phyloP scores from a whole-genome alignment of 2,797 vertebrate genomes.

The Nyctibius grandis region DNA sequence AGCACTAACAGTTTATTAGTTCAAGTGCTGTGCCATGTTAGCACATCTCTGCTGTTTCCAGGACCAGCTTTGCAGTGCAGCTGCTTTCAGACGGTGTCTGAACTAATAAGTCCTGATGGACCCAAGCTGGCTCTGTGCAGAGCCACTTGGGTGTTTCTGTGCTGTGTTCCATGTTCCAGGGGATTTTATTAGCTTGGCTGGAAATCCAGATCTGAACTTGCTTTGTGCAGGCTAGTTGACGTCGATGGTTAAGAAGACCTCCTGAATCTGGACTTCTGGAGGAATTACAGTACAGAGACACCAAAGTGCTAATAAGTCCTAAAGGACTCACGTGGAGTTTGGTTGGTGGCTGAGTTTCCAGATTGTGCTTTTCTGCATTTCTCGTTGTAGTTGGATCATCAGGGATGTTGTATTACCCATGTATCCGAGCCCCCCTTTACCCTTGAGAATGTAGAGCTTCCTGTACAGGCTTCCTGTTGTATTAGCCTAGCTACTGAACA shows the following conservation, averaged over 20 bases:
- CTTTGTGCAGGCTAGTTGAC: background rate
- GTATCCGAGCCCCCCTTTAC: background rate
- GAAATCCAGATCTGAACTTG: background rate
- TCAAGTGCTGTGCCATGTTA: constrained; percentile 48
- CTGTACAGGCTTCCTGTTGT: background rate
- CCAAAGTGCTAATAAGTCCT: background rate
- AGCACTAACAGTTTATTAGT: constrained; percentile 46
- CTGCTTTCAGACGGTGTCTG: constrained; percentile 45
- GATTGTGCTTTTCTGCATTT: background rate
- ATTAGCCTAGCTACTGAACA: background rate
- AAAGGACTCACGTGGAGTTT: background rate
- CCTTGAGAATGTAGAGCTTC: background rate
- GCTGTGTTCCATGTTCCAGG: constrained; percentile 8
- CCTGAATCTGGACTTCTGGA: background rate
- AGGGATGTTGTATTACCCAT: background rate
- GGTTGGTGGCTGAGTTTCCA: background rate
- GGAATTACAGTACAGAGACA: background rate
- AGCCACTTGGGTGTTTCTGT: constrained; percentile 33
- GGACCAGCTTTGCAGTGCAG: constrained; percentile 33
- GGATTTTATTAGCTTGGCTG: constrained; percentile 56
- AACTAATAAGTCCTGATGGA: constrained; percentile 48
- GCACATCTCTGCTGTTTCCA: constrained; percentile 48
- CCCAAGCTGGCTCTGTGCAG: constrained; percentile 22
- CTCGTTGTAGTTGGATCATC: background rate
- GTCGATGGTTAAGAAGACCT: background rate